Evolutionary conservation across 2,888 invertebrate species (phyloP).

Genomic region (Anarsia innoxiella): DNA sequence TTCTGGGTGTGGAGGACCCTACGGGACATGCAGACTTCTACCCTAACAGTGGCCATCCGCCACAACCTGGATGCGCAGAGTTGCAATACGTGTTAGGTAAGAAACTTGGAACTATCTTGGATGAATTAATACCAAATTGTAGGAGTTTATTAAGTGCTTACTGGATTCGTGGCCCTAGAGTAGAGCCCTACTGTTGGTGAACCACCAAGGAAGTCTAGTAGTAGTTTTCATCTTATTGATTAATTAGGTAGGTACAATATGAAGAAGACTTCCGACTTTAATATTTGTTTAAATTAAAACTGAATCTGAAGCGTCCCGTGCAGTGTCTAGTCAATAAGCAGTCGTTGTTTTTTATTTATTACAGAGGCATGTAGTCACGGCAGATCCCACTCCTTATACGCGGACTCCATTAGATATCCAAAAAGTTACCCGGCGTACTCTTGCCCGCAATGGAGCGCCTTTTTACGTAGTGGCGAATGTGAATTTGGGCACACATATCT

Average conservation of each 20-base stretch:
- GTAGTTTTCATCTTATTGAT: too few species aligned
- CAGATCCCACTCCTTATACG: conserved; percentile 75
- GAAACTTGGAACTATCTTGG: conserved; percentile 4
- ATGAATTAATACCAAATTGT: too few species aligned
- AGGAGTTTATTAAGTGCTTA: too few species aligned
- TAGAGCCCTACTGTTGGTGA: too few species aligned
- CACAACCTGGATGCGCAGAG: conserved; percentile 80
- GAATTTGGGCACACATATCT: conserved; percentile 44
- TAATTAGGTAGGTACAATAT: background rate
- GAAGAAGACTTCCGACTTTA: background rate
- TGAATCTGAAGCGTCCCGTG: background rate
- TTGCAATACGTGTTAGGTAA: conserved; percentile 35
- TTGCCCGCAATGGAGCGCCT: conserved; percentile 66
- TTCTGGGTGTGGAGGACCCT: conserved; percentile 76
- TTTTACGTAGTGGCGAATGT: conserved; percentile 34
- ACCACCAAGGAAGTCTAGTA: too few species aligned
- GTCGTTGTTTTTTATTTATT: conserved; percentile 11
- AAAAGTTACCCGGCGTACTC: conserved; percentile 68
- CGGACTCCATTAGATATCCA: conserved; percentile 74
- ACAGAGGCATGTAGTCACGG: conserved; percentile 81
- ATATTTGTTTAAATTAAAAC: background rate
- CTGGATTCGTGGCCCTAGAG: too few species aligned
- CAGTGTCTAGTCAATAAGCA: background rate
- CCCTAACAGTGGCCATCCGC: conserved; percentile 78
- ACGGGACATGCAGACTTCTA: conserved; percentile 82